Evolutionary conservation across 35 echinoderm and acorn worm species (phyloP).

Genomic region (Ptychodera flava): DNA sequence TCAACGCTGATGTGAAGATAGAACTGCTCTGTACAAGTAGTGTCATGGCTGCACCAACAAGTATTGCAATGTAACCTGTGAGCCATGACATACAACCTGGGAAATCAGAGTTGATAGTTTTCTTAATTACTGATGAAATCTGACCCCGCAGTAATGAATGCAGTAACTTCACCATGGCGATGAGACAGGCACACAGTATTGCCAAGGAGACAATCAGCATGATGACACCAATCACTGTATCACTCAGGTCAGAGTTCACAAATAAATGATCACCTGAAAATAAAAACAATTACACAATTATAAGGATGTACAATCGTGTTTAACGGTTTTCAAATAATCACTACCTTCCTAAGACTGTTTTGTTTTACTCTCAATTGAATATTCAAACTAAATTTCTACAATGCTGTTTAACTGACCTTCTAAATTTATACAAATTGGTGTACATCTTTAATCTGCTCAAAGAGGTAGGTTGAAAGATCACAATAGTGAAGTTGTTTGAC

Average conservation of each 20-base stretch:
- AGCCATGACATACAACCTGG: slow-evolving; percentile 60
- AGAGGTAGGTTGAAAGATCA: not conserved
- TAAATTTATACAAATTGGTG: too few species aligned
- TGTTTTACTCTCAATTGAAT: not conserved
- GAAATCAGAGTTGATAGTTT: slow-evolving; percentile 83
- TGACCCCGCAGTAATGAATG: slow-evolving; percentile 80
- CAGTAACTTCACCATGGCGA: slow-evolving; percentile 67
- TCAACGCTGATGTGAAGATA: slow-evolving; percentile 90
- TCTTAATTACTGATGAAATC: slow-evolving; percentile 44
- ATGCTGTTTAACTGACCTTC: too few species aligned
- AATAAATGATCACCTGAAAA: slow-evolving; percentile 53
- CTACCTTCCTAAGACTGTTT: not conserved
- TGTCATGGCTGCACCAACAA: slow-evolving; percentile 76
- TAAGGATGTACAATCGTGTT: not conserved
- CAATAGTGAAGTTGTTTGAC: not conserved
- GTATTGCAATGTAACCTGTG: slow-evolving; percentile 86
- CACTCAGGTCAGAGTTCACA: slow-evolving; percentile 31
- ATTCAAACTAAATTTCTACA: too few species aligned
- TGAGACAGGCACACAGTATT: slow-evolving; percentile 55
- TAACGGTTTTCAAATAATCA: not conserved
- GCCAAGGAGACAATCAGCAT: slow-evolving; percentile 23
- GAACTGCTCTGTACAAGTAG: slow-evolving; percentile 96
- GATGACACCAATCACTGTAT: slow-evolving; percentile 45
- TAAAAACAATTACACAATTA: not conserved
- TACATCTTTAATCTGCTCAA: not conserved